Evolutionary conservation across 1,140 invertebrate species (phyloP).

Genomic region (Anoplophora glabripennis): DNA sequence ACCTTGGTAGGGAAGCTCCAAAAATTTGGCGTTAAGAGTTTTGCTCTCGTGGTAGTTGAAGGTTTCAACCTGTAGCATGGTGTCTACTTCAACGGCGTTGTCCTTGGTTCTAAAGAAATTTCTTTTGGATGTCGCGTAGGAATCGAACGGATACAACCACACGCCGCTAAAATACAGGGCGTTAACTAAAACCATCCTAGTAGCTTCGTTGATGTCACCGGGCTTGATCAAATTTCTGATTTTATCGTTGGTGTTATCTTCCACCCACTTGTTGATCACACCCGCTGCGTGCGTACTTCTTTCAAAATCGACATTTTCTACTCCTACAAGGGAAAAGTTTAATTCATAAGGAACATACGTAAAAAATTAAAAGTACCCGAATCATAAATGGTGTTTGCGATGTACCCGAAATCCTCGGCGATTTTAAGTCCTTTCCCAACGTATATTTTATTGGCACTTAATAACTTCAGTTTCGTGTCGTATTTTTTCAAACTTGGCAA

Average conservation of each 20-base stretch:
- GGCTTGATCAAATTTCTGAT: conserved; percentile 64
- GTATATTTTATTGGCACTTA: conserved; percentile 23
- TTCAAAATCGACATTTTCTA: conserved; percentile 57
- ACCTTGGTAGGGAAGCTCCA: conserved; percentile 59
- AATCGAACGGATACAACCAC: conserved; percentile 59
- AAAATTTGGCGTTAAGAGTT: conserved; percentile 53
- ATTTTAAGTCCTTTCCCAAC: conserved; percentile 11
- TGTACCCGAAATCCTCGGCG: conserved; percentile 13
- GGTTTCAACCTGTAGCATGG: conserved; percentile 16
- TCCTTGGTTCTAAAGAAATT: conserved; percentile 42
- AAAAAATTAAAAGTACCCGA: too few relatives aligned
- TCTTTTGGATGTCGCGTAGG: conserved; percentile 52
- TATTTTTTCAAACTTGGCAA: conserved; percentile 19
- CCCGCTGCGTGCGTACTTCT: conserved; percentile 44
- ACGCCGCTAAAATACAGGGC: conserved; percentile 77
- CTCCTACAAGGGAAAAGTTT: conserved; percentile 41
- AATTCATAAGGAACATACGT: too few relatives aligned
- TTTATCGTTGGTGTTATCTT: conserved; percentile 66
- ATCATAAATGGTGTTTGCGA: conserved; percentile 52
- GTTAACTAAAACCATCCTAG: conserved; percentile 71
- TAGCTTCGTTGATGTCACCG: conserved; percentile 54
- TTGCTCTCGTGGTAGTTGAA: conserved; percentile 54
- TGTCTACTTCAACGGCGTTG: conserved; percentile 38
- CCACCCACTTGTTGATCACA: conserved; percentile 70
- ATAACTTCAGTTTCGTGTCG: conserved; percentile 6